Evolutionary conservation across 2,797 vertebrate species (phyloP).

Genomic region (Chelmon rostratus): DNA sequence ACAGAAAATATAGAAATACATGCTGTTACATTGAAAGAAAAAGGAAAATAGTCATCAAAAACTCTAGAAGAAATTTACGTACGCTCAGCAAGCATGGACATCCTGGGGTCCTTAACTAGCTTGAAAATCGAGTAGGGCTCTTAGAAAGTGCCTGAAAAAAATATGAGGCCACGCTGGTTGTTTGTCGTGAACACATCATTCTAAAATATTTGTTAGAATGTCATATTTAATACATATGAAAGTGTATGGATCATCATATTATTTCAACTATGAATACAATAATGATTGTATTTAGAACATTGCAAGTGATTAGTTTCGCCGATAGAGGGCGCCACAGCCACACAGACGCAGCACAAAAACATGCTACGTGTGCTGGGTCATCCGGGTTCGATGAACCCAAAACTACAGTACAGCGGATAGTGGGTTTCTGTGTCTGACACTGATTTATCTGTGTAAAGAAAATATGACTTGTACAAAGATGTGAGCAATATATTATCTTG

Average conservation of each 20-base stretch:
- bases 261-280: background rate
- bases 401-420: background rate
- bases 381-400: background rate
- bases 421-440: background rate
- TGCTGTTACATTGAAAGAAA: accelerated
- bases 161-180: background rate
- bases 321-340: constrained; percentile 46
- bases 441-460: background rate
- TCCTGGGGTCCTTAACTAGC: constrained; percentile 82
- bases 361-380: background rate
- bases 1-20: accelerated
- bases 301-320: background rate
- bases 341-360: background rate
- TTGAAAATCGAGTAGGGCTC: background rate
- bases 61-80: constrained; percentile 57
- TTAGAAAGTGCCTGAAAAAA: constrained; percentile 77
- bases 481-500: background rate
- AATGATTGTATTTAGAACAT: background rate
- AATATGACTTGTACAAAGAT: background rate
- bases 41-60: background rate
- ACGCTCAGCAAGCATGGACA: constrained; percentile 94
- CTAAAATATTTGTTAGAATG: background rate
- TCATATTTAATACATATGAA: accelerated
- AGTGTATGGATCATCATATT: background rate
- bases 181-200: background rate